Evolutionary conservation across 1,140 invertebrate genomes (phyloP).

Genomic region (Vollenhovia emeryi): DNA sequence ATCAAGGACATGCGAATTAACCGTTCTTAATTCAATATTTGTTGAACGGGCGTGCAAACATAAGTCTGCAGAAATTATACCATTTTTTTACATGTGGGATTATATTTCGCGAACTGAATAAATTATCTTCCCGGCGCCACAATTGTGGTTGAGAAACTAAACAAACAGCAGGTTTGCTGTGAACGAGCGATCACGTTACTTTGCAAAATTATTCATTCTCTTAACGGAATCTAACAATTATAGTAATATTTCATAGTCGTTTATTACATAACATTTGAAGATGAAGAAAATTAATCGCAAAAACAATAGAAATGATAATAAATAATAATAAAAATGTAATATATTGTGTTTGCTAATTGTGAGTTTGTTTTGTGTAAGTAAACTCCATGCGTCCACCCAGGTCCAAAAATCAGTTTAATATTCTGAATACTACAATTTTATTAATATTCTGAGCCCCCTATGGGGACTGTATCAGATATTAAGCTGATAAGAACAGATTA

Average conservation of each 20-base stretch:
- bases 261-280: not conserved
- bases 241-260: not conserved
- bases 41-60: not conserved
- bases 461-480: too few relatives aligned
- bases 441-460: too few relatives aligned
- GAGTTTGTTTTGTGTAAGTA: not conserved
- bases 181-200: not conserved
- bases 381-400: too few relatives aligned
- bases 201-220: not conserved
- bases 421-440: too few relatives aligned
- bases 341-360: not conserved
- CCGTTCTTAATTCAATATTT: constrained; percentile 28
- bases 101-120: not conserved
- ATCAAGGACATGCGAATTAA: constrained; percentile 15
- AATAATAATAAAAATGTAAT: not conserved
- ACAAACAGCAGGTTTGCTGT: not conserved
- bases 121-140: not conserved
- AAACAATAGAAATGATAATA: not conserved
- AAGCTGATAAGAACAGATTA: too few relatives aligned
- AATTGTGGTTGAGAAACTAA: not conserved
- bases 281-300: not conserved
- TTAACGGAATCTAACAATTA: not conserved
- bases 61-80: not conserved
- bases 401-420: too few relatives aligned
- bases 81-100: not conserved